Base-by-base conservation (phyloP, 2,113 vertebrate species). In the Corvus cornix region DNA sequence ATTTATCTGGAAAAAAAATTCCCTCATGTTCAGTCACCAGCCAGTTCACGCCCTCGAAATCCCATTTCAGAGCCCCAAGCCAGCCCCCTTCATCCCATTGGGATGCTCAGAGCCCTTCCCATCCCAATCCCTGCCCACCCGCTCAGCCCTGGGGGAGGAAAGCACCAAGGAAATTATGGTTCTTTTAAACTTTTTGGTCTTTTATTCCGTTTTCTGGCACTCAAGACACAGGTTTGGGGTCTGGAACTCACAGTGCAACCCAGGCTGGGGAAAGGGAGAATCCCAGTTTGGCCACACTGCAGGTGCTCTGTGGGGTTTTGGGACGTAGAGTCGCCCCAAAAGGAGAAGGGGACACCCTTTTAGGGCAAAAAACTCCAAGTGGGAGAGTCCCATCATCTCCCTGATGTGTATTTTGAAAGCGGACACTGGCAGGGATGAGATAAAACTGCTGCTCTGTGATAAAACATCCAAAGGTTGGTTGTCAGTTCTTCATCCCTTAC, bases 281-380 rank as follows among this genome's bases (percentile, higher is more conserved):
- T 22, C 35, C 39, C 3, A 16, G 11, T 9, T 7, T 2, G 0
- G 33, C 41, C 46, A 28, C 3, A 0, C 15, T 39, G 18, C 9
- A 35, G 75, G 33, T 10, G 33, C 21, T 70, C 10, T 21, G 21
- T 0, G 0, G 24, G 20, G 43, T 3, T 88, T 46, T 53, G 6
- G 3, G 37, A 33, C 6, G 21, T 10, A 1, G 44, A 15, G 35
- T 5, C 1, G 4, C 33, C 58, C 30, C 26, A 63, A 43, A 41
- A 84, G 51, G 56, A 52, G 55, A 87, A 8, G 3, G 4, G 13
- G 26, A 43, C 9, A 39, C 13, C 22, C 10, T 64, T 68, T 48
- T 12, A 26, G 75, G 74, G 55, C 1, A 0, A 37, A 51, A 84
- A 70, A 56, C 27, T 39, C 19, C 76, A 11, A 18, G 6, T 28